Percentiles rank a stretch among this genome's conserved stretches.
phyloP scores from a whole-genome alignment of 1,140 invertebrate species.

The Drosophila varians region DNA sequence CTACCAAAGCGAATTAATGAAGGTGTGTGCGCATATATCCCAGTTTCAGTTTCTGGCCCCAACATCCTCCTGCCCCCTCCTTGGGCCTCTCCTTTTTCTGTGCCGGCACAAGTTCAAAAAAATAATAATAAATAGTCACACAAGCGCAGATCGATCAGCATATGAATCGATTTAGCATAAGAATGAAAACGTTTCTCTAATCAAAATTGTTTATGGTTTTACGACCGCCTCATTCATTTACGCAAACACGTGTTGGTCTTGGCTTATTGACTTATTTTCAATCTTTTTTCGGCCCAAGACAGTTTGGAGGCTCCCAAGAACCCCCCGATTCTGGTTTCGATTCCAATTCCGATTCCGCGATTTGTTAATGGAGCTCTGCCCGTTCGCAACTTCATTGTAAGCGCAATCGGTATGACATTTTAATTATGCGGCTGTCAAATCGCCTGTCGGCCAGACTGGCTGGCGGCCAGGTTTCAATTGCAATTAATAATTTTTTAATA shows the following conservation, averaged over 20 bases:
- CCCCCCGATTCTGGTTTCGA: slow-evolving; percentile 11
- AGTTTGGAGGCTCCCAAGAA: background rate
- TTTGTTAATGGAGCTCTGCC: slow-evolving; percentile 71
- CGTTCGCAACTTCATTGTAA: slow-evolving; percentile 51
- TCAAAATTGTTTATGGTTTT: slow-evolving; percentile 64
- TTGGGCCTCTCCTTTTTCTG: slow-evolving; percentile 8
- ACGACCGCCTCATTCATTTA: slow-evolving; percentile 64
- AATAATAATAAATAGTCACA: slow-evolving; percentile 3
- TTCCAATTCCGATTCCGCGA: slow-evolving; percentile 37
- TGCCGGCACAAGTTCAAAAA: slow-evolving; percentile 73
- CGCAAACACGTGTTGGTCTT: slow-evolving; percentile 64
- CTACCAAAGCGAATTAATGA: slow-evolving; percentile 80
- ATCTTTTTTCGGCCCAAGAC: slow-evolving; percentile 4
- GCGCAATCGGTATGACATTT: slow-evolving; percentile 68
- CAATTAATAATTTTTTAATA: slow-evolving; percentile 81
- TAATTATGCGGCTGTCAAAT: slow-evolving; percentile 78
- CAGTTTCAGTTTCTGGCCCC: slow-evolving; percentile 12
- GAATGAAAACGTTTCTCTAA: slow-evolving; percentile 79
- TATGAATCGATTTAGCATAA: slow-evolving; percentile 77
- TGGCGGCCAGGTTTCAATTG: slow-evolving; percentile 60
- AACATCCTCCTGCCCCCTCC: background rate
- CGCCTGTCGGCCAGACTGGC: slow-evolving; percentile 26
- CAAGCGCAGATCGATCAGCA: slow-evolving; percentile 64
- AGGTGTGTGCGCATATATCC: slow-evolving; percentile 64
- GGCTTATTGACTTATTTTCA: slow-evolving; percentile 65